These are phyloP conservation scores for Choristoneura fumiferana DNA, from an alignment of 1,140 invertebrate genomes.

Conservation along the genomic window DNA sequence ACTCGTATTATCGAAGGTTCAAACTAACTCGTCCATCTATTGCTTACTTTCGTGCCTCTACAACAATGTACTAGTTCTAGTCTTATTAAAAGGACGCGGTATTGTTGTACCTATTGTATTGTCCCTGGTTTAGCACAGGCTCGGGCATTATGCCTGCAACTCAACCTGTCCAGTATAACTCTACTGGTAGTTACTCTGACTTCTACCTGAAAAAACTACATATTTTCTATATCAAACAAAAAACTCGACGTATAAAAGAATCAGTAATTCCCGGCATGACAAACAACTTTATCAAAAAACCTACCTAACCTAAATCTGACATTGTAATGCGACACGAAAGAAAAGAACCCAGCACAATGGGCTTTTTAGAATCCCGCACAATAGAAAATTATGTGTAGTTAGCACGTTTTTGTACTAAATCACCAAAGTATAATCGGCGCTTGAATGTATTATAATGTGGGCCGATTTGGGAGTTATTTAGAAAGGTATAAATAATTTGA, in stretches of 20 bases:
- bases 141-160: no score
- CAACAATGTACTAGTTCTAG: no score
- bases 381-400: slow-evolving; percentile 16
- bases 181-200: no score
- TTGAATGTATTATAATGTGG: neutral
- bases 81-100: no score
- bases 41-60: no score
- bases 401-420: neutral
- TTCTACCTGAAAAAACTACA: no score
- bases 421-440: neutral
- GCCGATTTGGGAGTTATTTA: neutral
- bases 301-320: slow-evolving; percentile 5
- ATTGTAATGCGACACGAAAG: slow-evolving; percentile 11
- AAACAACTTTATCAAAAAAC: slow-evolving; percentile 7
- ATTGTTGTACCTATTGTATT: no score
- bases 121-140: no score
- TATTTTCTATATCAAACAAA: neutral
- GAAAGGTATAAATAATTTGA: no score
- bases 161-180: no score
- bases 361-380: neutral
- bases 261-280: neutral
- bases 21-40: no score
- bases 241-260: neutral
- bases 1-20: no score
- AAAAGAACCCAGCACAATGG: neutral